Evolutionary conservation across 2,113 vertebrate species (phyloP).

Genomic region (Aspidoscelis tigris): DNA sequence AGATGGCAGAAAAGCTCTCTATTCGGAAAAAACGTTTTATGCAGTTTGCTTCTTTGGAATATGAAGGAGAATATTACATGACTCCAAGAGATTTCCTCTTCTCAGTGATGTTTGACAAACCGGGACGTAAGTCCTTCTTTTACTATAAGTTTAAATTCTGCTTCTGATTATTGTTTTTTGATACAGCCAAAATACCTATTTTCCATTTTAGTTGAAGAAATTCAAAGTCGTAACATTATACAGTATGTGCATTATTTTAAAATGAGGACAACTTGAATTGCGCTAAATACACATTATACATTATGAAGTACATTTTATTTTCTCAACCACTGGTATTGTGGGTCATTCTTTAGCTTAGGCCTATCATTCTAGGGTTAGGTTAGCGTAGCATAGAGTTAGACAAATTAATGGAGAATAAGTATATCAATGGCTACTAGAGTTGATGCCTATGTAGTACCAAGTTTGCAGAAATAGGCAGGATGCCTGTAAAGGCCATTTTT

Average conservation of each 20-base stretch:
- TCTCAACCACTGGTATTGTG: too few species aligned
- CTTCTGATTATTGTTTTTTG: neutral
- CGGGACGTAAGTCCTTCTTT: conserved; percentile 85
- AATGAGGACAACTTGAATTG: neutral
- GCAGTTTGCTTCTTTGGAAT: conserved; percentile 89
- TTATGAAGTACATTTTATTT: neutral
- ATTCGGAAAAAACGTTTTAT: conserved; percentile 85
- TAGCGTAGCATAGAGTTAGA: too few species aligned
- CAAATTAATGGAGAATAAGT: too few species aligned
- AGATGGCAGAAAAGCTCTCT: conserved; percentile 63
- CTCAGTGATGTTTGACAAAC: conserved; percentile 90
- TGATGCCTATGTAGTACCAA: too few species aligned
- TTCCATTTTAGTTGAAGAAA: neutral
- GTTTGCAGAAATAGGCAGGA: too few species aligned
- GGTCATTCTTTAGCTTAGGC: too few species aligned
- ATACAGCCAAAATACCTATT: neutral
- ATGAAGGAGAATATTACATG: conserved; percentile 91
- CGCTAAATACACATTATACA: neutral
- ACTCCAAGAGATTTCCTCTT: conserved; percentile 96
- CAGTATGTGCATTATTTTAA: neutral
- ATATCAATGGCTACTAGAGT: too few species aligned
- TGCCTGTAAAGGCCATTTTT: too few species aligned
- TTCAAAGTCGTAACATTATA: neutral
- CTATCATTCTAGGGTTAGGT: too few species aligned
- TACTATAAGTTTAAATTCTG: conserved; percentile 6